Percentiles rank a stretch among this genome's conserved stretches.
These are phyloP conservation scores for Vicugna pacos DNA, from an alignment of 2,113 vertebrate genomes.

Conservation along the genomic window DNA sequence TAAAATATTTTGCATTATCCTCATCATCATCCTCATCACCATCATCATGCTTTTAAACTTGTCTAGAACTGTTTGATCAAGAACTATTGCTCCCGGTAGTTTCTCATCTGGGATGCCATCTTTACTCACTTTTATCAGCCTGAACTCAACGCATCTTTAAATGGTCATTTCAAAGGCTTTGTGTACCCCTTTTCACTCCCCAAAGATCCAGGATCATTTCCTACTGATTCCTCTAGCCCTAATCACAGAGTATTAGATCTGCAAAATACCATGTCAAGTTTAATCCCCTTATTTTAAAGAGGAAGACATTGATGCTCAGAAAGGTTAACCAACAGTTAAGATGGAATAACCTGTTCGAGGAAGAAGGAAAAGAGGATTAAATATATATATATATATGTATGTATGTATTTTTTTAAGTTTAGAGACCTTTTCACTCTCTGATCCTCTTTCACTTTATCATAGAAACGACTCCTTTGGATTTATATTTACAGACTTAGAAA, in stretches of 20 bases:
- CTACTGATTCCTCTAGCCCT: background rate
- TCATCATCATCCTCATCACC: conserved; percentile 40
- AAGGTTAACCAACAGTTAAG: background rate
- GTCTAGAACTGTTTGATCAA: background rate
- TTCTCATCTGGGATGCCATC: background rate
- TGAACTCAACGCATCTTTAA: background rate
- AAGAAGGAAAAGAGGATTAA: background rate
- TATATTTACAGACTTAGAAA: background rate
- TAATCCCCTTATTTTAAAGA: conserved; percentile 26
- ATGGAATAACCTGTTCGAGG: background rate
- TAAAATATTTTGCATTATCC: conserved; percentile 65
- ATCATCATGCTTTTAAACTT: background rate
- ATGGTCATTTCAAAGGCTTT: background rate
- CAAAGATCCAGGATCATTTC: background rate
- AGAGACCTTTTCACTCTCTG: background rate
- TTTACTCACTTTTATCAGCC: fast-evolving
- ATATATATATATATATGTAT: too few species aligned
- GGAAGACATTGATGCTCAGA: background rate
- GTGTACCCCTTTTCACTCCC: background rate
- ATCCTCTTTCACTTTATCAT: background rate
- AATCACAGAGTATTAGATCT: background rate
- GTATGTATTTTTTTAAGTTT: background rate
- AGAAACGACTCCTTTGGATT: background rate
- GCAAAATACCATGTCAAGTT: background rate
- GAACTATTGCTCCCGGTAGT: background rate